phyloP scores from a whole-genome alignment of 1,140 invertebrate genomes.

The Drosophila ohnishii region DNA sequence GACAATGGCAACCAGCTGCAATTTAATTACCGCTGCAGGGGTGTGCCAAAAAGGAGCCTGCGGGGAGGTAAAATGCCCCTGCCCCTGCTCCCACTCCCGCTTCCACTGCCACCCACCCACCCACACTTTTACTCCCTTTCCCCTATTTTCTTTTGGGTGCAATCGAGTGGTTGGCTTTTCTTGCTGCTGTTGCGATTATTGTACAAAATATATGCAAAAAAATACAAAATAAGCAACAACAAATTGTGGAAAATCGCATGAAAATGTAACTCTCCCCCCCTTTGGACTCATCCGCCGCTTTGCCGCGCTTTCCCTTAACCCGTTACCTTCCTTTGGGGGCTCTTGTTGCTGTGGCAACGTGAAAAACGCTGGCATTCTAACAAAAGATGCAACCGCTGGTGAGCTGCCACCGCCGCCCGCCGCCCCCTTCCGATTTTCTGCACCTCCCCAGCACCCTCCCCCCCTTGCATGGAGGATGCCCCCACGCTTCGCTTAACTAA shows the following conservation, averaged over 20 bases:
- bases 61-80: not conserved
- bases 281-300: not conserved
- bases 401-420: slow-evolving; percentile 19
- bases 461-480: slow-evolving; percentile 28
- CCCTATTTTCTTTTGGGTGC: not conserved
- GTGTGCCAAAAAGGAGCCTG: slow-evolving; percentile 35
- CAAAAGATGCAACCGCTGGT: slow-evolving; percentile 74
- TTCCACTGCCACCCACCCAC: not conserved
- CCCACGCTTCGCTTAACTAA: slow-evolving; percentile 74
- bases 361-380: slow-evolving; percentile 55
- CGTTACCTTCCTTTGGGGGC: slow-evolving; percentile 11
- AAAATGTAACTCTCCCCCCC: slow-evolving; percentile 33
- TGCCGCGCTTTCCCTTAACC: slow-evolving; percentile 1
- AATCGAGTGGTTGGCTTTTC: slow-evolving; percentile 34
- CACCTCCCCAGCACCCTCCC: not conserved
- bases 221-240: slow-evolving; percentile 1
- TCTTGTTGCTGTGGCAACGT: slow-evolving; percentile 57
- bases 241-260: slow-evolving; percentile 54
- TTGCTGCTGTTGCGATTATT: slow-evolving; percentile 64
- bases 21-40: slow-evolving; percentile 73
- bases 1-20: slow-evolving; percentile 65
- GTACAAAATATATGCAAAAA: slow-evolving; percentile 54
- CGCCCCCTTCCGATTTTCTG: slow-evolving; percentile 5
- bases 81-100: not conserved
- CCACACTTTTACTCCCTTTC: not conserved